A percentile compares a stretch with the other conserved stretches of the same genome.
phyloP scores from a whole-genome alignment of 2,113 vertebrate genomes.

The Dasyornis broadbenti region DNA sequence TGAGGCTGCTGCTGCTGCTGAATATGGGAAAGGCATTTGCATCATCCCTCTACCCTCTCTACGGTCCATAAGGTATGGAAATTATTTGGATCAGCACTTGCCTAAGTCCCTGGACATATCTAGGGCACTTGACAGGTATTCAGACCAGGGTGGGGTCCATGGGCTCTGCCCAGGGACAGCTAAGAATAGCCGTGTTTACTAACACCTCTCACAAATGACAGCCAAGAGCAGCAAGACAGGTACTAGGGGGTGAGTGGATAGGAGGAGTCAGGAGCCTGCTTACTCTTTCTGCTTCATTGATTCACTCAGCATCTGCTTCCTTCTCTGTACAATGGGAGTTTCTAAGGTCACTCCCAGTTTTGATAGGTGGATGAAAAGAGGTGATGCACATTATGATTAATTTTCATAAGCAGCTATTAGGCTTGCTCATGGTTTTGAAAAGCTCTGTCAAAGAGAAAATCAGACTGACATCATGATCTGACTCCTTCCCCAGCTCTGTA shows the following conservation, averaged over 20 bases:
- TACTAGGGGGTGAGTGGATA: background rate
- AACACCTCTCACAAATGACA: background rate
- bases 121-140: background rate
- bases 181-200: background rate
- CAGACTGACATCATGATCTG: conserved; percentile 17
- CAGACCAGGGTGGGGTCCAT: background rate
- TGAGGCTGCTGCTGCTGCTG: background rate
- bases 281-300: background rate
- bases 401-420: conserved; percentile 24
- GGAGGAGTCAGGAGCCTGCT: background rate
- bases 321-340: background rate
- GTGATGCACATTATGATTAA: background rate
- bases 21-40: background rate
- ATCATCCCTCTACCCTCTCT: background rate
- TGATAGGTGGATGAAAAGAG: conserved; percentile 29
- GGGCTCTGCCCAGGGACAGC: background rate
- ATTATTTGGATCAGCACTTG: background rate
- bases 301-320: background rate
- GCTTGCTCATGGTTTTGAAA: conserved; percentile 1
- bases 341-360: background rate
- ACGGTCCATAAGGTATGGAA: background rate
- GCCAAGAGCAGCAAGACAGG: background rate
- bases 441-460: conserved; percentile 4
- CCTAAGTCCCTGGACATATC: background rate
- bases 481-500: background rate